Evolutionary conservation across 2,113 vertebrate species (phyloP).

Genomic region (Heterotis niloticus): DNA sequence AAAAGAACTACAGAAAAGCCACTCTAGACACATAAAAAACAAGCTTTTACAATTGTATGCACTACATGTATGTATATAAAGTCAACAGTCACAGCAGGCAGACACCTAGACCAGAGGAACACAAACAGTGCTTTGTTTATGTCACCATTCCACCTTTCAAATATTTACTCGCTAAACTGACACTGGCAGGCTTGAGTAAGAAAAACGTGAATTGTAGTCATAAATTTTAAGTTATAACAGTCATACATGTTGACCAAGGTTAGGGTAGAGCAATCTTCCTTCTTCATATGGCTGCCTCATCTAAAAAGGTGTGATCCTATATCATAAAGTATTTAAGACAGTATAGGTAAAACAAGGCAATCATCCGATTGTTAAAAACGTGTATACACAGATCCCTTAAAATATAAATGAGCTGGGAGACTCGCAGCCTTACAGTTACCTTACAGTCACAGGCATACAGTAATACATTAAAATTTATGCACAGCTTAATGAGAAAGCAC

Average conservation of each 20-base stretch:
- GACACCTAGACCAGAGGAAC: no score
- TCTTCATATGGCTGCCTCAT: no score
- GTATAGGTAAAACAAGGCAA: slow-evolving; percentile 5
- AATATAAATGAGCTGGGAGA: slow-evolving; percentile 80
- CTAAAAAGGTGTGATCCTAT: neutral
- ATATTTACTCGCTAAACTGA: no score
- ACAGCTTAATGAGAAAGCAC: slow-evolving; percentile 82
- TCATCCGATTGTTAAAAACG: neutral
- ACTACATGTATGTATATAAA: slow-evolving; percentile 2
- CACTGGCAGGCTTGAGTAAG: no score
- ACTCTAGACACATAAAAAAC: slow-evolving; percentile 8
- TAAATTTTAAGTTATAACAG: no score
- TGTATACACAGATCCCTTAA: slow-evolving; percentile 63
- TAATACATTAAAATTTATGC: slow-evolving; percentile 85
- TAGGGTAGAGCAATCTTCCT: no score
- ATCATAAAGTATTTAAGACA: slow-evolving; percentile 13
- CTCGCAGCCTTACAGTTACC: slow-evolving; percentile 53
- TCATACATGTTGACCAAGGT: no score
- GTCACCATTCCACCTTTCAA: neutral
- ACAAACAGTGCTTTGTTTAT: no score
- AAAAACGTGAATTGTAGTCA: no score
- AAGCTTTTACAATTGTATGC: neutral
- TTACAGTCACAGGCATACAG: slow-evolving; percentile 79
- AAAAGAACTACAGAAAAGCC: neutral
- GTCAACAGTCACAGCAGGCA: neutral